Evolutionary conservation across 53 echinoderm and acorn worm genomes (phyloP).

Genomic region (Luidia sarsii): DNA sequence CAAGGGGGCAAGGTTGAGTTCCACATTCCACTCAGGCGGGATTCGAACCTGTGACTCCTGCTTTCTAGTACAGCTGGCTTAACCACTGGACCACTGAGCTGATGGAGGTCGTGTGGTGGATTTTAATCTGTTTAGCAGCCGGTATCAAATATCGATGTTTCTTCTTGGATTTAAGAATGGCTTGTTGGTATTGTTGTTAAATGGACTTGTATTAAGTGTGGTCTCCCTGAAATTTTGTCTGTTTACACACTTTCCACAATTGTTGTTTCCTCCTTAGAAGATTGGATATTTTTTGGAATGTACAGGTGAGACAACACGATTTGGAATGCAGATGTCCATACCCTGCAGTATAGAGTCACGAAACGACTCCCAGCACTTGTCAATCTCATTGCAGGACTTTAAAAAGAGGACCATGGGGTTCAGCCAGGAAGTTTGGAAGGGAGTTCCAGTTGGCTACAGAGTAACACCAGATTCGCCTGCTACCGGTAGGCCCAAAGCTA

Average conservation of each 20-base stretch:
- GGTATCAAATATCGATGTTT: too few relatives aligned
- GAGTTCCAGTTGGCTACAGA: neutral
- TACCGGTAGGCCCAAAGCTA: neutral
- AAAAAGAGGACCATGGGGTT: constrained; percentile 9
- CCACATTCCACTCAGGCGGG: too few relatives aligned
- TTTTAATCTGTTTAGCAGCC: too few relatives aligned
- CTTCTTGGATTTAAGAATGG: neutral
- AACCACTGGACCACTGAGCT: too few relatives aligned
- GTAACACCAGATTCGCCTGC: neutral
- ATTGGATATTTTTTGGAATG: neutral
- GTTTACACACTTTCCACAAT: constrained; percentile 18
- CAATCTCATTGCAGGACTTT: constrained; percentile 15
- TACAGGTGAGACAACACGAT: neutral
- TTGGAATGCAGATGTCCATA: constrained; percentile 5
- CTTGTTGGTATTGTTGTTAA: constrained; percentile 13
- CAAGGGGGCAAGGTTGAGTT: too few relatives aligned
- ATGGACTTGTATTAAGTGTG: neutral
- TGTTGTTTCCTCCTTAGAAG: neutral
- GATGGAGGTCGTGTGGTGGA: too few relatives aligned
- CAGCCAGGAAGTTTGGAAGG: constrained; percentile 5
- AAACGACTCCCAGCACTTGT: constrained; percentile 12
- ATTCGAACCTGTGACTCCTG: too few relatives aligned
- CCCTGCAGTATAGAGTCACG: neutral
- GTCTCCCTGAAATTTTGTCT: neutral
- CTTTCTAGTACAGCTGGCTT: too few relatives aligned